A percentile compares a stretch with the other conserved stretches of the same genome.
Conservation (phyloP, 2,797 vertebrate genomes). For the Crocodylus rhombifer region DNA sequence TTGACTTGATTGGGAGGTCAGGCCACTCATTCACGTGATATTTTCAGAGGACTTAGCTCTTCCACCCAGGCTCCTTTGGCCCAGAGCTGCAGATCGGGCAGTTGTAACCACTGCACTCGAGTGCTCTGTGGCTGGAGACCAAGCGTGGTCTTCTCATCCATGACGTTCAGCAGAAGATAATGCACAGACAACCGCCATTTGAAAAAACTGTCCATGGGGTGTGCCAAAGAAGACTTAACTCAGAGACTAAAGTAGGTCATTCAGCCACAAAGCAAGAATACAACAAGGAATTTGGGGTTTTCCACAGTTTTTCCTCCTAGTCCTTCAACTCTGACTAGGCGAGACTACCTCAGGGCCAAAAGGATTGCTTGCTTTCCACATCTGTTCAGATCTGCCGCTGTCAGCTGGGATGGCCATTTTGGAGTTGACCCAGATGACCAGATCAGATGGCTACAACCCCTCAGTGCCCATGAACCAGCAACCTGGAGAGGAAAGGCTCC, state of each 20-base stretch:
- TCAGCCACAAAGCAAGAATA: not conserved
- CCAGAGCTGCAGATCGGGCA: not conserved
- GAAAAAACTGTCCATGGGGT: conserved; percentile 24
- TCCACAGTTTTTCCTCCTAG: not conserved
- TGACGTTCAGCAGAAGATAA: not conserved
- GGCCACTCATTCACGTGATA: not conserved
- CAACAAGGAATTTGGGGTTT: not conserved
- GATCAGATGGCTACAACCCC: conserved; percentile 30
- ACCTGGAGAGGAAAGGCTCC: conserved; percentile 35
- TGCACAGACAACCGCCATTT: conserved; percentile 37
- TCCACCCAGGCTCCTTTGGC: not conserved
- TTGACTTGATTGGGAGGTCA: accelerated
- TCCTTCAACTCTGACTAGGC: conserved; percentile 15
- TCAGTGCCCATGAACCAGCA: not conserved
- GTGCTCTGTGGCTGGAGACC: not conserved
- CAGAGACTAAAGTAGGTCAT: conserved; percentile 32
- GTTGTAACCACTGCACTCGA: not conserved
- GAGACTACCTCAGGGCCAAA: not conserved
- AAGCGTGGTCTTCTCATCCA: conserved; percentile 9
- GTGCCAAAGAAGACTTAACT: conserved; percentile 47
- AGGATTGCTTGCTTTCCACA: not conserved
- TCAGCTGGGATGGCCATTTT: accelerated
- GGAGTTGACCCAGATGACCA: conserved; percentile 17
- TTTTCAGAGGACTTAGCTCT: too few species aligned
- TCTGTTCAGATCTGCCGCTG: conserved; percentile 18